Conservation (phyloP, 2,797 vertebrate genomes). For the Benthosema pterotum region DNA sequence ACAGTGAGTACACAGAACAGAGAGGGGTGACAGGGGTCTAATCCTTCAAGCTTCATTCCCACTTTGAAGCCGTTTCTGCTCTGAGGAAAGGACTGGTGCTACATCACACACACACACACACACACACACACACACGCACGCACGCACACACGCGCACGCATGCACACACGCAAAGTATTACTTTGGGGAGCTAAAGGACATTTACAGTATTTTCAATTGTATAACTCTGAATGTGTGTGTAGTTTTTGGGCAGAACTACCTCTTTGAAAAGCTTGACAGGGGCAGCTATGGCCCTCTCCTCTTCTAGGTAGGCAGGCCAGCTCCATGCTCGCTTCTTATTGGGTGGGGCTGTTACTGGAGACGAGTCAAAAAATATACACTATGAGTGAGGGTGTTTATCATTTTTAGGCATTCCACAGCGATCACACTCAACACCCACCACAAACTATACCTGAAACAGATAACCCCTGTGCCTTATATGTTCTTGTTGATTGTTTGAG, state of each 20-base stretch:
- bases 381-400: not conserved
- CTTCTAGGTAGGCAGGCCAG: constrained; percentile 90
- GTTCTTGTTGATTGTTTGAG: not conserved
- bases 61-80: constrained; percentile 91
- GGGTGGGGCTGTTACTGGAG: constrained; percentile 71
- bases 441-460: not conserved
- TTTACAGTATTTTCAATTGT: not conserved
- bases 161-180: not conserved
- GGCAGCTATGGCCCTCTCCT: constrained; percentile 85
- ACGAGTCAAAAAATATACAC: not conserved
- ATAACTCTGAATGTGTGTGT: not conserved
- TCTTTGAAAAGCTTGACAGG: constrained; percentile 92
- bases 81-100: constrained; percentile 91
- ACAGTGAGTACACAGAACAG: constrained; percentile 90
- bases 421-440: not conserved
- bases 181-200: no score
- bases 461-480: no score
- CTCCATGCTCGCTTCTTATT: constrained; percentile 89
- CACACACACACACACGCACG: not conserved
- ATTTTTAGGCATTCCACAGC: not conserved
- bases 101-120: constrained; percentile 28
- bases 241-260: constrained; percentile 62
- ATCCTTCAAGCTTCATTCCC: constrained; percentile 92
- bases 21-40: constrained; percentile 90
- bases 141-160: not conserved